Evolutionary conservation across 2,888 invertebrate species (phyloP).

Genomic region (Sialis fuliginosa): DNA sequence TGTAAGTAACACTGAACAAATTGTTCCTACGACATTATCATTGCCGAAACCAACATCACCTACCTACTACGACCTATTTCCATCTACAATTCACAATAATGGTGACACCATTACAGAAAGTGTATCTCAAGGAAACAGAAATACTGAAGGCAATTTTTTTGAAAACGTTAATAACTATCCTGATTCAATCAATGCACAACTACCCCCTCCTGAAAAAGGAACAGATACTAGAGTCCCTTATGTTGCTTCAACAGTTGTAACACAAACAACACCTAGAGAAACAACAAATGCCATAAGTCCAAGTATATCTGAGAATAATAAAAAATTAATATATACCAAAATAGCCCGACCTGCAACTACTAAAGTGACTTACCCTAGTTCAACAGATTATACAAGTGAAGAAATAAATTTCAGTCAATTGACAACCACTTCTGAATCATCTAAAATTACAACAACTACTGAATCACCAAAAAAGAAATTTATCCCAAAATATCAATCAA

Average conservation of each 20-base stretch:
- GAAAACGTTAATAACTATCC: slow-evolving; percentile 6
- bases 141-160: background rate
- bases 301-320: slow-evolving; percentile 6
- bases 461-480: slow-evolving; percentile 1
- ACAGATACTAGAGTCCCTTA: slow-evolving; percentile 15
- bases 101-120: background rate
- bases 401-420: background rate
- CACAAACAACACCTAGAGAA: slow-evolving; percentile 13
- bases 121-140: background rate
- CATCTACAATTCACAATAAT: background rate
- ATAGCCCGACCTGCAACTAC: background rate
- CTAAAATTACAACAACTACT: background rate
- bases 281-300: slow-evolving; percentile 5
- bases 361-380: background rate
- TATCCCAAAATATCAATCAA: slow-evolving; percentile 8
- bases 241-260: slow-evolving; percentile 12
- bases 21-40: slow-evolving; percentile 3
- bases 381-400: background rate
- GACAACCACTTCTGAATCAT: background rate
- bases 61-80: background rate
- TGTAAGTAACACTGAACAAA: slow-evolving; percentile 3
- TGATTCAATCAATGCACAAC: slow-evolving; percentile 21
- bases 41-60: slow-evolving; percentile 3
- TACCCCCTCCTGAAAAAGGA: slow-evolving; percentile 19
- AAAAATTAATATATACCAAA: background rate